phyloP scores from a whole-genome alignment of 2,888 invertebrate species.

The Pristionchus exspectatus region DNA sequence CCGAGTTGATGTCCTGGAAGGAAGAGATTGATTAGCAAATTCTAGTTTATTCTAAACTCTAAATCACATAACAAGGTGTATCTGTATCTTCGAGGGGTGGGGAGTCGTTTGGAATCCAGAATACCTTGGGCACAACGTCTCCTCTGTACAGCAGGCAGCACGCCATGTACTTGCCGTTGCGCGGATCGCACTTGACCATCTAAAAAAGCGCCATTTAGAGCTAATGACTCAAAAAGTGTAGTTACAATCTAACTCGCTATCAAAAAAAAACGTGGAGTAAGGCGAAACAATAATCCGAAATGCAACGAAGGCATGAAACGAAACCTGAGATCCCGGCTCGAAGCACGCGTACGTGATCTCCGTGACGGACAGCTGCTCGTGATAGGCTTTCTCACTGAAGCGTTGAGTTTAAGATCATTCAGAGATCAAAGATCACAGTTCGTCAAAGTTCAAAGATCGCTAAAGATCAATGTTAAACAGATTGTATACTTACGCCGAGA shows the following conservation, averaged over 20 bases:
- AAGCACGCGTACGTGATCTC: constrained; percentile 95
- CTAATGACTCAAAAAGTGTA: too few species aligned
- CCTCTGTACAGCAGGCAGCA: constrained; percentile 95
- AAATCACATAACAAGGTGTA: too few species aligned
- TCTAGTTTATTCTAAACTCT: too few species aligned
- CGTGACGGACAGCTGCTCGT: constrained; percentile 82
- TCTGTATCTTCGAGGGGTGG: too few species aligned
- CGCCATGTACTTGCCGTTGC: constrained; percentile 87
- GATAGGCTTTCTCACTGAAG: constrained; percentile 76
- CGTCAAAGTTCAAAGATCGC: neutral
- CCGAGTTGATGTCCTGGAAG: constrained; percentile 78
- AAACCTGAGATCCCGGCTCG: constrained; percentile 89
- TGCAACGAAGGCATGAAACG: neutral
- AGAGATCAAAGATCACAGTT: neutral
- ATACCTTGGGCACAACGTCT: constrained; percentile 90
- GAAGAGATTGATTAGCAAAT: too few species aligned
- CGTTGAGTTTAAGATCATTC: neutral
- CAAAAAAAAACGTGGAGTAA: too few species aligned
- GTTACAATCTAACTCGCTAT: too few species aligned
- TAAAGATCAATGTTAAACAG: neutral
- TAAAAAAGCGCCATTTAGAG: too few species aligned
- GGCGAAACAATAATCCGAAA: too few species aligned
- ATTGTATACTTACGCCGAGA: constrained; percentile 72
- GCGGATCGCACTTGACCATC: constrained; percentile 84
- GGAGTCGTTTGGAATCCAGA: neutral